Evolutionary conservation across 1,140 invertebrate species (phyloP).

Genomic region (Pseudomyrmex flavicornis): DNA sequence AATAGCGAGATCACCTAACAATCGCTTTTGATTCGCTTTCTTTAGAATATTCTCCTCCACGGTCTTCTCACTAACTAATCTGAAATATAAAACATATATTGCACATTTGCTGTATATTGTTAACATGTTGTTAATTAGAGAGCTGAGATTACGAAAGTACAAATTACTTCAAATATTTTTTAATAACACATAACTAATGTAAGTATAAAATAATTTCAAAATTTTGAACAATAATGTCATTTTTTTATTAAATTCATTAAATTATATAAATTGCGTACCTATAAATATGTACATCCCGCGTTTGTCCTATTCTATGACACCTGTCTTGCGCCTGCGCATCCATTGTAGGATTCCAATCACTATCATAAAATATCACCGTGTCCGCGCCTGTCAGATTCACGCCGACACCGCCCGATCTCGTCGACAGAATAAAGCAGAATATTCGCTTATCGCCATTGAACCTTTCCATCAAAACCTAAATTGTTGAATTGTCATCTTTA

Average conservation of each 20-base stretch:
- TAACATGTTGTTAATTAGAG: background rate
- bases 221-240: background rate
- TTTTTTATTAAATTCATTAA: conserved; percentile 21
- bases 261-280: conserved; percentile 84
- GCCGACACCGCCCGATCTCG: conserved; percentile 98
- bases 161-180: too few relatives aligned
- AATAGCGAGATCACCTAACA: conserved; percentile 98
- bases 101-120: background rate
- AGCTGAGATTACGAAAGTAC: background rate
- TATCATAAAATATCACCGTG: conserved; percentile 99
- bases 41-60: conserved; percentile 99
- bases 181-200: too few relatives aligned
- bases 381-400: conserved; percentile 99
- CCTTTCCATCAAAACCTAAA: conserved; percentile 96
- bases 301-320: conserved; percentile 99
- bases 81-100: conserved; percentile 74
- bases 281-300: conserved; percentile 99
- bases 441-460: conserved; percentile 98
- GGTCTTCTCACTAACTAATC: conserved; percentile 97
- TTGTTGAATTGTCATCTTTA: background rate
- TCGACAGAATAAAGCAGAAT: conserved; percentile 99
- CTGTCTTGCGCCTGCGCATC: conserved; percentile 99
- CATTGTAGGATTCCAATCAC: conserved; percentile 99
- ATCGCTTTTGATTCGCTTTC: conserved; percentile 98
- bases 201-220: background rate